Evolutionary conservation across 1,140 invertebrate genomes (phyloP), one percentile per base, ranked within the genome.

Genomic region (Bombus polaris): DNA sequence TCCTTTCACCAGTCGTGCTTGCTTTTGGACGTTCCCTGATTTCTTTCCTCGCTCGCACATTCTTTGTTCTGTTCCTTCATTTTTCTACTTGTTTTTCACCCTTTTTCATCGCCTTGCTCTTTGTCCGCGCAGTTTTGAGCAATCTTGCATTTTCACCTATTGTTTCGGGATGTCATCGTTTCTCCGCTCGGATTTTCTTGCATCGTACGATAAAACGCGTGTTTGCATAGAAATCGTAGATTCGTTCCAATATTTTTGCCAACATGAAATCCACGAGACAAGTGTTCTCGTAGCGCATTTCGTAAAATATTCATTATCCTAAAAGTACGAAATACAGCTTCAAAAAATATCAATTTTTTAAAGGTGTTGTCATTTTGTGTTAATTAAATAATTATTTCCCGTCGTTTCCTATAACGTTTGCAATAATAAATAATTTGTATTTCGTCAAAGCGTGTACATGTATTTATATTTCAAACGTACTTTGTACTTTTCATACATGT

Each of bases 1-100:
- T 70, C 37, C 80, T 71, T 57, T 44, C 18, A 53, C 12, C n/a
- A 28, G 28, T 28, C 39, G 13, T 18, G 39, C 74, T 62, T 66
- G 25, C 73, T 42, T 70, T 71, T 62, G 9, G 42, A 47, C 72
- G n/a, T 32, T 74, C 9, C 73, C 25, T 83, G 28, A 71, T 79
- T 59, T 66, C 72, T 78, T 59, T 13, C 53, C 28, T 59, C 18
- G 35, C 39, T 8, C 22, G 35, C 47, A 44, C 47, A 18, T 25
- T 35, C 42, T 35, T 78, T 22, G 44, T 57, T 75, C 47, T 39
- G 10, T 62, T 42, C 44, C 62, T 77, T 59, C 66, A 47, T 74
- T 44, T 74, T 47, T 47, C 72, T 32, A 47, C 72, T 47, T 35
- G 18, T 68, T 32, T 80, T 39, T 44, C 35, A 3, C 13, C 28